Evolutionary conservation across 2,113 vertebrate genomes (phyloP).

Genomic region (Menidia beryllina): DNA sequence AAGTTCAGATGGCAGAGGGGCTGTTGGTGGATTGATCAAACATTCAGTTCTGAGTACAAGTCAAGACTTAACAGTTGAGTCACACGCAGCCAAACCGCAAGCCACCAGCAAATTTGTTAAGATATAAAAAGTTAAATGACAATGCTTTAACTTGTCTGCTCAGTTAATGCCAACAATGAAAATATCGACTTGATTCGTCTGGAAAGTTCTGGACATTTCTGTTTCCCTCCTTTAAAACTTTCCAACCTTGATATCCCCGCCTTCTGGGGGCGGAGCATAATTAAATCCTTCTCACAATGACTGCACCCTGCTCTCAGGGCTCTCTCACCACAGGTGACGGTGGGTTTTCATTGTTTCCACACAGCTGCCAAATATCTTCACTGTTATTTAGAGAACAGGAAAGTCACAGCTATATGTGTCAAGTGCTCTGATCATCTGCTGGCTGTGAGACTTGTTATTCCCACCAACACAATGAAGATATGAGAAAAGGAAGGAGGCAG

Average conservation of each 20-base stretch:
- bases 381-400: constrained; percentile 13
- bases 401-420: not conserved
- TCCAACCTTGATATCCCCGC: not conserved
- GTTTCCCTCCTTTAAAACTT: not conserved
- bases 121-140: not conserved
- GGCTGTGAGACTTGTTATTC: not conserved
- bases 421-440: not conserved
- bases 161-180: too few species aligned
- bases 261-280: not conserved
- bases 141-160: too few species aligned
- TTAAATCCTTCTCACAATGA: constrained; percentile 26
- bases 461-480: not conserved
- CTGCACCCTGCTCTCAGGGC: constrained; percentile 23
- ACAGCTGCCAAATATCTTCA: constrained; percentile 18
- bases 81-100: not conserved
- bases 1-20: constrained; percentile 17
- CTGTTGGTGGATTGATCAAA: not conserved
- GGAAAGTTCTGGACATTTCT: constrained; percentile 8
- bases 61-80: not conserved
- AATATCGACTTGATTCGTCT: not conserved
- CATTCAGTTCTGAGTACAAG: not conserved
- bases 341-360: constrained; percentile 18
- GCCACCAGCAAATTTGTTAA: not conserved
- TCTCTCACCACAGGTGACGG: not conserved
- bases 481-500: not conserved